Conservation (phyloP, 2,113 vertebrate genomes). For the Polypterus bichir region DNA sequence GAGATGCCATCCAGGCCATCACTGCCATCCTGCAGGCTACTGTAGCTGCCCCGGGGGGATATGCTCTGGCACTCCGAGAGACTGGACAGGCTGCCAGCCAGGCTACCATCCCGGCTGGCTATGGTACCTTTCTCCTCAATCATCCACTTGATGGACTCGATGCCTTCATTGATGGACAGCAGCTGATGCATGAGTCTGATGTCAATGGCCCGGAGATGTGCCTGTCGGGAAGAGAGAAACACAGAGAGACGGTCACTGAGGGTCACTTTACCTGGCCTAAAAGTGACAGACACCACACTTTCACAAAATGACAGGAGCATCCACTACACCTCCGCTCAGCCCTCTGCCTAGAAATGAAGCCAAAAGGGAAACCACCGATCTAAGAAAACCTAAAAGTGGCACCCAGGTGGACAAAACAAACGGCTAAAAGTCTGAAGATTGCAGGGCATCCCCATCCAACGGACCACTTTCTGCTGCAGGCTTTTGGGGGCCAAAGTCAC, state of each 20-base stretch:
- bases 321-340: no score
- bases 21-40: constrained; percentile 67
- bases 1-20: constrained; percentile 82
- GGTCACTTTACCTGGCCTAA: no score
- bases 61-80: constrained; percentile 77
- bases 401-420: no score
- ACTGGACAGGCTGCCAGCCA: constrained; percentile 81
- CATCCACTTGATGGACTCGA: constrained; percentile 90
- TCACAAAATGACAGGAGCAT: no score
- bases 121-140: constrained; percentile 76
- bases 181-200: constrained; percentile 86
- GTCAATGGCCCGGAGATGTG: constrained; percentile 78
- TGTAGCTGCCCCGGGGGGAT: constrained; percentile 67
- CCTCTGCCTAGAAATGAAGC: no score
- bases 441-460: no score
- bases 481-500: no score
- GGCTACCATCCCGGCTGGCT: constrained; percentile 75
- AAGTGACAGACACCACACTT: no score
- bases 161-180: constrained; percentile 88
- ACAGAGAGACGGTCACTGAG: constrained; percentile 3
- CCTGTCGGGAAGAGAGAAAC: constrained; percentile 37
- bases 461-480: no score
- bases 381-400: no score
- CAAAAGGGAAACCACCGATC: no score
- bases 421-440: no score